Base-by-base conservation (phyloP, 2,113 vertebrate genomes). In the Panthera uncia region DNA sequence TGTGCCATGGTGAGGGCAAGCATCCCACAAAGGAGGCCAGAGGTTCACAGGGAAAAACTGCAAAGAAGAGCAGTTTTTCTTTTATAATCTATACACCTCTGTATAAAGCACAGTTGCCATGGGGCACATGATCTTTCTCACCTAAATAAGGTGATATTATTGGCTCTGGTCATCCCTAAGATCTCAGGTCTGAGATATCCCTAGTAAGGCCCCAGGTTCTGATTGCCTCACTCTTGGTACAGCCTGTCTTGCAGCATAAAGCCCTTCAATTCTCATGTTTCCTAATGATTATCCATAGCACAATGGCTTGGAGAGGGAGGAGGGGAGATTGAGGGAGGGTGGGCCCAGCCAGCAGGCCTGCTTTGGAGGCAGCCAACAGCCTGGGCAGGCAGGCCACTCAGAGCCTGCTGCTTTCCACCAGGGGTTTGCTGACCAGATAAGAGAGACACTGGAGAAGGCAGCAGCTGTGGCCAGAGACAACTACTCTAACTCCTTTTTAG, bases 381-480 rank as follows among this genome's bases (percentile, higher is more conserved):
- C 36, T 73, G 71, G 61, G 84, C 97, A 94, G 96, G 87, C 96
- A 96, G 85, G 45, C 74, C 9, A 4, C 89, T 94, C 71, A 90
- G 18, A 89, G 95, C 92, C 89, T 96, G 94, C 97, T 96, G 94
- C 89, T 96, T 96, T 92, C 76, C 96, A 94, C 81, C 36, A 69
- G 93, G 96, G 98, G 81, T 69, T 90, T 93, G 74, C 96, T 94
- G 94, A 92, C 80, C 95, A 91, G 87, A 97, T 73, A 94, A 89
- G 87, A 97, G 85, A 0, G 66, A 94, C 48, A 97, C 71, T 85
- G 0, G 38, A 98, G 97, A 96, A 95, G 97, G 97, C 84, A 97
- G 94, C 98, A 98, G 97, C 97, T 98, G 98, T 93, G 97, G n/a
- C 97, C 65, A 33, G 80, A 95, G 55, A 71, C 83, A 87, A 48